Conservation (phyloP, 2,113 vertebrate genomes). For the Colinus virginianus region DNA sequence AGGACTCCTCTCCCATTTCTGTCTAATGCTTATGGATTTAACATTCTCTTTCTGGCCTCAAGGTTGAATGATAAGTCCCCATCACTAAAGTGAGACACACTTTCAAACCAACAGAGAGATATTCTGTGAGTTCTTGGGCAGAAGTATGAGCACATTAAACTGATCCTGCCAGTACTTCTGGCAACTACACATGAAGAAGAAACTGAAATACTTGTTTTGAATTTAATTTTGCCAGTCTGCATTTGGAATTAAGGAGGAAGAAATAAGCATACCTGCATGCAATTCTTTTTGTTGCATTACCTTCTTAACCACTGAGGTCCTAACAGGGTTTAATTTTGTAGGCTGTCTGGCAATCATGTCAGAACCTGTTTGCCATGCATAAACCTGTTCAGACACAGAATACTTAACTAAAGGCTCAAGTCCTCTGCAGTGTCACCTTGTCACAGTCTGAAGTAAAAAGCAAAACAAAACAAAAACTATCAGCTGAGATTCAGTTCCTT, state of each 20-base stretch:
- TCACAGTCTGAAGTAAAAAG: not conserved
- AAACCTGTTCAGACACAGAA: not conserved
- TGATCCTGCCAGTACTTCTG: not conserved
- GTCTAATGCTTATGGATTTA: not conserved
- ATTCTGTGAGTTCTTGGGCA: not conserved
- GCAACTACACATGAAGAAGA: not conserved
- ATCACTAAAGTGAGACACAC: not conserved
- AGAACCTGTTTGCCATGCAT: not conserved
- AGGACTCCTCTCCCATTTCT: not conserved
- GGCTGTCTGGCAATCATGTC: not conserved
- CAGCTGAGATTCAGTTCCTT: slow-evolving; percentile 14
- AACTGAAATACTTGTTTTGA: not conserved
- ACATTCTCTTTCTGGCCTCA: not conserved
- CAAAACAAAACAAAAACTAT: not conserved
- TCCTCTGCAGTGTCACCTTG: not conserved
- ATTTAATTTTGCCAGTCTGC: not conserved
- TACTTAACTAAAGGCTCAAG: not conserved
- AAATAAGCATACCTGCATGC: not conserved
- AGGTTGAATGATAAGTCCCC: not conserved
- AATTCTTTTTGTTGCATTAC: not conserved
- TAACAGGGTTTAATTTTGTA: not conserved
- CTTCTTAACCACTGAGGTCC: not conserved
- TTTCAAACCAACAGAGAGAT: not conserved
- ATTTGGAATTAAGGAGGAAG: not conserved
- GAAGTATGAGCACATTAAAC: not conserved